These are phyloP conservation scores for Morone saxatilis DNA, from an alignment of 2,113 vertebrate genomes.

Conservation along the genomic window DNA sequence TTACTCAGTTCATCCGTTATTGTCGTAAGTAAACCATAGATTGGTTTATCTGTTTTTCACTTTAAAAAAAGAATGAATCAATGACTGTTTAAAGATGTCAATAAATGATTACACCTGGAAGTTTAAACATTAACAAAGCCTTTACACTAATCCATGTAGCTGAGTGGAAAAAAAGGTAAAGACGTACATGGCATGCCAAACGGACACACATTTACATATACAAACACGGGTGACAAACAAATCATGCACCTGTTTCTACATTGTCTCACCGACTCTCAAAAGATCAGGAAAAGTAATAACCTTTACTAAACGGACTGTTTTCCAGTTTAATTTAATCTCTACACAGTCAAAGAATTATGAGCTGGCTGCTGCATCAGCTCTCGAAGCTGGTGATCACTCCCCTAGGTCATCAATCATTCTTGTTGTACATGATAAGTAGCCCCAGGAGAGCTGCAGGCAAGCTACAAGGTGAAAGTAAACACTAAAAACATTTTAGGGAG, in stretches of 20 bases:
- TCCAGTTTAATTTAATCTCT: conserved; percentile 50
- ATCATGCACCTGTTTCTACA: conserved; percentile 71
- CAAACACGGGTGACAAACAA: conserved; percentile 61
- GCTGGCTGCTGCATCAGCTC: conserved; percentile 41
- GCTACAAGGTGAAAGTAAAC: conserved; percentile 61
- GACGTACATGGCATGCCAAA: not conserved
- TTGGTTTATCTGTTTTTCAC: not conserved
- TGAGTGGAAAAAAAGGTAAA: not conserved
- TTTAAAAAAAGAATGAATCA: not conserved
- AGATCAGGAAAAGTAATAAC: conserved; percentile 30
- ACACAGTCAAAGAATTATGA: conserved; percentile 30
- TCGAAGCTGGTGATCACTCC: conserved; percentile 43
- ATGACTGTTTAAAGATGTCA: not conserved
- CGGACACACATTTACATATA: conserved; percentile 65
- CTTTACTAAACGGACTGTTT: conserved; percentile 15
- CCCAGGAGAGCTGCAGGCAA: conserved; percentile 45
- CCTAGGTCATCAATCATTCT: conserved; percentile 54
- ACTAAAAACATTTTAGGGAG: conserved; percentile 55
- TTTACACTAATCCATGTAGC: not conserved
- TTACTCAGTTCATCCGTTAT: not conserved
- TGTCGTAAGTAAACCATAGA: not conserved
- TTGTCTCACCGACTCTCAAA: conserved; percentile 10
- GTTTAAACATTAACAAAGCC: conserved; percentile 49
- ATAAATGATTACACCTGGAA: conserved; percentile 18
- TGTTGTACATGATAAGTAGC: conserved; percentile 65